phyloP scores from a whole-genome alignment of 1,140 invertebrate genomes.

The Heliconius nattereri region DNA sequence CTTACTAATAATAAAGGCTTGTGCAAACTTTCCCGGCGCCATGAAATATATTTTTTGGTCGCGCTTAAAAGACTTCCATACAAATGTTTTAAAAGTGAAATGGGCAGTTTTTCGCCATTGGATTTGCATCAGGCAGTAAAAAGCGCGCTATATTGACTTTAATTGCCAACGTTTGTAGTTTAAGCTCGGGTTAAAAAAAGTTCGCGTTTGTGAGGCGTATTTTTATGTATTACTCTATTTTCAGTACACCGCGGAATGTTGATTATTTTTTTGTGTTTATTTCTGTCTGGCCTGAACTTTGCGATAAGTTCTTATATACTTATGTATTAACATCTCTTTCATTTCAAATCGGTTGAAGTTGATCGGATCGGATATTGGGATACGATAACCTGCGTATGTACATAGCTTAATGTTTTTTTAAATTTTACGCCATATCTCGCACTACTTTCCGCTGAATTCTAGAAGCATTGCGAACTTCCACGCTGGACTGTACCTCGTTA shows the following conservation, averaged over 20 bases:
- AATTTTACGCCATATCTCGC: too few species aligned
- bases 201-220: neutral
- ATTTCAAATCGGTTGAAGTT: too few species aligned
- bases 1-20: slow-evolving; percentile 44
- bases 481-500: too few species aligned
- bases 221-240: slow-evolving; percentile 8
- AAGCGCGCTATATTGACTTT: slow-evolving; percentile 8
- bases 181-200: neutral
- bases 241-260: neutral
- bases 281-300: neutral
- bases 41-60: slow-evolving; percentile 23
- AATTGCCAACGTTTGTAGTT: slow-evolving; percentile 11
- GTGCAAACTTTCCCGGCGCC: slow-evolving; percentile 32
- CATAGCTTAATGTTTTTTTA: too few species aligned
- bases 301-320: neutral
- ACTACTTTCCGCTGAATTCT: too few species aligned
- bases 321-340: neutral
- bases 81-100: slow-evolving; percentile 28
- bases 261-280: neutral
- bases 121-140: slow-evolving; percentile 14
- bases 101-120: slow-evolving; percentile 16
- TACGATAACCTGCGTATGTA: too few species aligned
- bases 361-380: too few species aligned
- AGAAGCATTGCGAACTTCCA: too few species aligned
- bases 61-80: slow-evolving; percentile 9